Evolutionary conservation across 2,797 vertebrate species (phyloP), one percentile per base, ranked within the genome.

Genomic region (Hozukius guyotensis): DNA sequence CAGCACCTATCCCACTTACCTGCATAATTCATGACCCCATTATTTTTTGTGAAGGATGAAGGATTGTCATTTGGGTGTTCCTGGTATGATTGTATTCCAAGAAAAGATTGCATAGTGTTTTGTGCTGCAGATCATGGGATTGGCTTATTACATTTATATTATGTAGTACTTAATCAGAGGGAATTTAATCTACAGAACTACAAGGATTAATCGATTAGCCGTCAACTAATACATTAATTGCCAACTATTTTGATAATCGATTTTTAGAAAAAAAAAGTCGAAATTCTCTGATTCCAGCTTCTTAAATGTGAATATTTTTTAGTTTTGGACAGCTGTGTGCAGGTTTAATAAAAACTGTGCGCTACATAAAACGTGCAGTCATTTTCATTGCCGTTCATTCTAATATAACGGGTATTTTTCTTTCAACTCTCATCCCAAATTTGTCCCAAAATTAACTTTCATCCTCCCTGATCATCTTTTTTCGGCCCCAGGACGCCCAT

Each of bases 11-110:
- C 8, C 31, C 49, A 62, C 59, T 68, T 3, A 36, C 63, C 66
- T 87, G 62, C 82, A 88, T 85, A 64, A 83, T 88, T 86, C 24
- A 87, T 84, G 61, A 67, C 52, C 6, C 53, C n/a, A 31, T 71
- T 55, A 6, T 4, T 1, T 27, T 61, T 27, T 65, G 27, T 52
- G 42, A 18, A 49, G 38, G 22, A 34, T 29, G 5, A 22, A 8
- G 10, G 53, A 13, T 60, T 68, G 18, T 16, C 24, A 18, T 71
- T 55, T 62, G 13, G 63, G 8, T 78, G n/a, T 52, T 68, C 49
- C 66, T 12, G 24, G 7, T 56, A 29, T 32, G 29, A 53, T 67
- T 2, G 46, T 32, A 25, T 29, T 64, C 46, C 11, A 32, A 38
- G 32, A 59, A 57, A 57, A 12, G 10, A 59, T 64, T 22, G 18